Conservation (phyloP, 2,113 vertebrate genomes). For the Recurvirostra avosetta region DNA sequence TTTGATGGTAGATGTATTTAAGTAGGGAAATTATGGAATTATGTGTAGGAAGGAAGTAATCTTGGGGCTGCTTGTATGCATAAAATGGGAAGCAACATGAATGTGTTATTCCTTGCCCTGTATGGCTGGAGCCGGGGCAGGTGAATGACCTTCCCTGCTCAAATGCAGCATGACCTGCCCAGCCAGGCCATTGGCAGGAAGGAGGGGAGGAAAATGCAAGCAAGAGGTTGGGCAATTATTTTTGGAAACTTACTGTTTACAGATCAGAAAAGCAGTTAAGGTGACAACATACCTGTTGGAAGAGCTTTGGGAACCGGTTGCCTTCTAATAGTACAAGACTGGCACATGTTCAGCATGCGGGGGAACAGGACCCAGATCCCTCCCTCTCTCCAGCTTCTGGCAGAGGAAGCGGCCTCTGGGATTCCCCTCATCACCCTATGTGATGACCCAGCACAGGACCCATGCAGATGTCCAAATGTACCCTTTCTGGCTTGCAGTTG, state of each 20-base stretch:
- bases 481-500: no score
- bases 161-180: not conserved
- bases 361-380: not conserved
- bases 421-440: not conserved
- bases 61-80: not conserved
- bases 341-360: not conserved
- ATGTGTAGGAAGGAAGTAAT: not conserved
- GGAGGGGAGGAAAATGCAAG: not conserved
- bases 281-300: not conserved
- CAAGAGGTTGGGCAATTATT: not conserved
- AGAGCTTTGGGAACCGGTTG: not conserved
- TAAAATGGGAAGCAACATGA: not conserved
- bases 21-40: not conserved
- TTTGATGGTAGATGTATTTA: not conserved
- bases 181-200: not conserved
- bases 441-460: not conserved
- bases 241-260: not conserved
- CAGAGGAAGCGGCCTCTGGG: not conserved
- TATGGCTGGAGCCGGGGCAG: not conserved
- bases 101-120: not conserved
- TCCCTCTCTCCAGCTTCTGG: not conserved
- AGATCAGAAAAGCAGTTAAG: not conserved
- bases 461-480: not conserved
- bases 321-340: not conserved
- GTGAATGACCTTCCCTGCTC: not conserved